These are phyloP conservation scores for Brachionus paranguensis DNA, from an alignment of 1,140 invertebrate species.

Conservation along the genomic window DNA sequence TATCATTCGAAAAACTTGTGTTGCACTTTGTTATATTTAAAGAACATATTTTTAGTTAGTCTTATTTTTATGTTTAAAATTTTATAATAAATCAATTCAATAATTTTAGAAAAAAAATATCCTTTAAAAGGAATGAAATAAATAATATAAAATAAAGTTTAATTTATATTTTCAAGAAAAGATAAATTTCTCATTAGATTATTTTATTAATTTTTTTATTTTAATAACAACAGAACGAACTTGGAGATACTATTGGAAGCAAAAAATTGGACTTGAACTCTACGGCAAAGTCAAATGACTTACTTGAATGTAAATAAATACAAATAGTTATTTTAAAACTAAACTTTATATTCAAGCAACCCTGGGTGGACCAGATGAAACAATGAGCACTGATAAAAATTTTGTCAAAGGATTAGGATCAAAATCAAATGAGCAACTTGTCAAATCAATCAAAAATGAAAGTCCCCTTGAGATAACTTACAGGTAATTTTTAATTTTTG, in stretches of 20 bases:
- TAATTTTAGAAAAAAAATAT: too few species aligned
- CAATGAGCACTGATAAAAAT: conserved; percentile 13
- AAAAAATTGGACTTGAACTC: conserved; percentile 10
- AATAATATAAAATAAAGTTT: too few species aligned
- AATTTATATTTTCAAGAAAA: not conserved
- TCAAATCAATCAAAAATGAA: conserved; percentile 14
- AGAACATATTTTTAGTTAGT: too few species aligned
- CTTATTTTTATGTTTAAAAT: too few species aligned
- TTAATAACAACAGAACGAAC: not conserved
- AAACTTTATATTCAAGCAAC: not conserved
- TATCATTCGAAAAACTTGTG: too few species aligned
- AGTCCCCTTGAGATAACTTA: conserved; percentile 44
- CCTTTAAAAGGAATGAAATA: too few species aligned
- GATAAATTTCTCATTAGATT: not conserved
- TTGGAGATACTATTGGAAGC: conserved; percentile 4
- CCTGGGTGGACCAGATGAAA: not conserved
- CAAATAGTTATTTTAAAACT: not conserved
- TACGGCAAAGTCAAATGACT: conserved; percentile 13
- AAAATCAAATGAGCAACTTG: conserved; percentile 34
- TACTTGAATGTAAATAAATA: conserved; percentile 6
- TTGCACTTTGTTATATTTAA: too few species aligned
- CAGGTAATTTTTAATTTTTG: conserved; percentile 42
- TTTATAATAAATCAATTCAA: too few species aligned
- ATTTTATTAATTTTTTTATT: not conserved
- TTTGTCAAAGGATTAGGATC: not conserved